A percentile compares a stretch with the other conserved stretches of the same genome.
phyloP scores from a whole-genome alignment of 2,888 invertebrate species.

The Villa cingulata region DNA sequence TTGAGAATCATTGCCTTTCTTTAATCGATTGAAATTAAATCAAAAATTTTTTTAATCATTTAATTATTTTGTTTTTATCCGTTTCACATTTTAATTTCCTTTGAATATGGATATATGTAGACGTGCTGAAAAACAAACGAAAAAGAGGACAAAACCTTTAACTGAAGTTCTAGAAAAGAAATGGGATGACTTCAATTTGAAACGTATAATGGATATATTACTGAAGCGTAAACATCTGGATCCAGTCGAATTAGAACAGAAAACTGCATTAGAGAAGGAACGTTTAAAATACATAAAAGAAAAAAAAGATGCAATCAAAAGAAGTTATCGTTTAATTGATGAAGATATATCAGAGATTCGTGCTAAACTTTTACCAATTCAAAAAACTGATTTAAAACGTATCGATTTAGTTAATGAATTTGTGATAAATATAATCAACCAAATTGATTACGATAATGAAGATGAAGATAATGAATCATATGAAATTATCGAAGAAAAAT shows the following conservation, averaged over 20 bases:
- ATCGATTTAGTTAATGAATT: slow-evolving; percentile 16
- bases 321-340: slow-evolving; percentile 21
- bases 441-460: background rate
- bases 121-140: slow-evolving; percentile 17
- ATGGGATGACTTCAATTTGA: slow-evolving; percentile 50
- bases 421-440: slow-evolving; percentile 19
- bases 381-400: slow-evolving; percentile 32
- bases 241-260: slow-evolving; percentile 38
- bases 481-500: slow-evolving; percentile 17
- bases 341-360: slow-evolving; percentile 29
- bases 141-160: slow-evolving; percentile 17
- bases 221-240: slow-evolving; percentile 14
- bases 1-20: too few relatives aligned
- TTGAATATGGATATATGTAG: background rate
- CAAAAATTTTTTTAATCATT: too few relatives aligned
- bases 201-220: slow-evolving; percentile 40
- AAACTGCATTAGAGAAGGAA: slow-evolving; percentile 50
- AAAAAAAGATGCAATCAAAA: slow-evolving; percentile 25
- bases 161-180: slow-evolving; percentile 37
- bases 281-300: slow-evolving; percentile 40
- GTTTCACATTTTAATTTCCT: too few relatives aligned
- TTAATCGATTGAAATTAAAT: too few relatives aligned
- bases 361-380: slow-evolving; percentile 33
- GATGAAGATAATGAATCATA: slow-evolving; percentile 16
- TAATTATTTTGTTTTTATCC: too few relatives aligned